These are phyloP conservation scores for Noturus placidus DNA, from an alignment of 2,113 vertebrate genomes.

Conservation along the genomic window DNA sequence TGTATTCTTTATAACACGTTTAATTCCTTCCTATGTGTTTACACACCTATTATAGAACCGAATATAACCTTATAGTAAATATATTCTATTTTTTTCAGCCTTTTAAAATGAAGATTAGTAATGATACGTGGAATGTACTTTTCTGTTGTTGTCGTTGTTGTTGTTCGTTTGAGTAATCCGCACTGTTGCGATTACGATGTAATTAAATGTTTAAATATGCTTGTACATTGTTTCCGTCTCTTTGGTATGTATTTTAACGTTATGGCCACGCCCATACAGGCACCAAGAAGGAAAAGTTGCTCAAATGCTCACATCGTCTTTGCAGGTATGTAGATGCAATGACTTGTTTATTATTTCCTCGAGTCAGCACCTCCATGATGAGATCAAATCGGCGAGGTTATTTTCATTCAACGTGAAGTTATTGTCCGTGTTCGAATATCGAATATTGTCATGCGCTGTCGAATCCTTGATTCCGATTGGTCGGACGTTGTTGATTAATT, in stretches of 20 bases:
- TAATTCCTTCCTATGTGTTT: background rate
- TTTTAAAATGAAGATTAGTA: slow-evolving; percentile 5
- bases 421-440: background rate
- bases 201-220: slow-evolving; percentile 1
- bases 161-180: background rate
- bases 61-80: background rate
- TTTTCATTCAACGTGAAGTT: background rate
- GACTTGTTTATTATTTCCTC: background rate
- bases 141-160: background rate
- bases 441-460: background rate
- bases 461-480: background rate
- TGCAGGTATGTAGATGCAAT: slow-evolving; percentile 18
- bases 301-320: background rate
- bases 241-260: background rate
- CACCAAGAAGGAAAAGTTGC: slow-evolving; percentile 11
- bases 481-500: background rate
- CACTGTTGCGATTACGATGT: background rate
- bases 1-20: background rate
- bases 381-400: background rate
- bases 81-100: slow-evolving; percentile 8
- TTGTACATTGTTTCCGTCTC: background rate
- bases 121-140: background rate
- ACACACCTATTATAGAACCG: background rate
- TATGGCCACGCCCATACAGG: background rate
- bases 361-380: background rate